Conservation (phyloP, 2,113 vertebrate genomes). For the Nycticorax nycticorax region DNA sequence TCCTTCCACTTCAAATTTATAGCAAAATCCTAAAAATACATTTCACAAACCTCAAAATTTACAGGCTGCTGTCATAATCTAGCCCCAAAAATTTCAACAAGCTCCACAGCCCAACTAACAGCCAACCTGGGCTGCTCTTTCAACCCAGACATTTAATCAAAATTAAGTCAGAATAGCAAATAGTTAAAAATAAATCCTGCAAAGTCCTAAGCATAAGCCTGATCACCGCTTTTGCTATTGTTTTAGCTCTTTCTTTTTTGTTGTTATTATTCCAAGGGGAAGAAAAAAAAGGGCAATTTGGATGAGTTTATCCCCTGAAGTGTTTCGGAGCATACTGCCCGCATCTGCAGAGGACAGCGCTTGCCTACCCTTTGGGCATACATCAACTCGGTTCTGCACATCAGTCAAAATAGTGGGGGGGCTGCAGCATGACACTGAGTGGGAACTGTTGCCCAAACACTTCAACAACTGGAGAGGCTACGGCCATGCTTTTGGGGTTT, state of each 20-base stretch:
- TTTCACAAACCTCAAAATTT: background rate
- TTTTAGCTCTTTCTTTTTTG: background rate
- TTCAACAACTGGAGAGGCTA: background rate
- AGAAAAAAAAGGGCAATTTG: background rate
- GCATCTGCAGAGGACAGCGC: background rate
- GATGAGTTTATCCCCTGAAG: background rate
- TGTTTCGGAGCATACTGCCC: background rate
- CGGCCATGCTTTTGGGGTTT: background rate
- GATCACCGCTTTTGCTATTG: background rate
- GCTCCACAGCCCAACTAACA: background rate
- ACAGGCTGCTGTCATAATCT: background rate
- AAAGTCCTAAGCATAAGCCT: background rate
- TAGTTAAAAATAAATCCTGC: background rate
- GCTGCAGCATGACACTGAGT: background rate
- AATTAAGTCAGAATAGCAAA: background rate
- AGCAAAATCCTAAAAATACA: background rate
- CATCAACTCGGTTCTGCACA: background rate
- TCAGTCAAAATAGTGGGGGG: background rate
- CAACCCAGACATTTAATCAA: background rate
- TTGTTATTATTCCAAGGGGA: background rate
- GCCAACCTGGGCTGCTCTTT: background rate
- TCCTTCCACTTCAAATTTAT: background rate
- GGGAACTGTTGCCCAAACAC: background rate
- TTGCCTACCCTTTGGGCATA: background rate
- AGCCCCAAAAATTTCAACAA: background rate